Percentiles rank a stretch among this genome's conserved stretches.
Conservation (phyloP, 2,888 invertebrate species). For the Patella depressa region DNA sequence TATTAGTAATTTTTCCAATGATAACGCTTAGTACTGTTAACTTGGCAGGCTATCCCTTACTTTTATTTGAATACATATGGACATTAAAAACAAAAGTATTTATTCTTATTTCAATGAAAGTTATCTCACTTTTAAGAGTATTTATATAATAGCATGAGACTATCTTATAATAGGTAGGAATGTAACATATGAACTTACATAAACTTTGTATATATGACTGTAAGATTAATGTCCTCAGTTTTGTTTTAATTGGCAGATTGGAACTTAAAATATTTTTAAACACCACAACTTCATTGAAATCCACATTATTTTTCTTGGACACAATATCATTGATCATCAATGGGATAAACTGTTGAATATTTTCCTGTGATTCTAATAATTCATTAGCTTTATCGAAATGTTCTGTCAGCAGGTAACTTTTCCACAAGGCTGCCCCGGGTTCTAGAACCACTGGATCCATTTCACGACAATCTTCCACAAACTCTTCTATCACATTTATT, state of each 20-base stretch:
- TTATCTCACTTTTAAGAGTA: too few species aligned
- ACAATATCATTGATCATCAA: conserved; percentile 25
- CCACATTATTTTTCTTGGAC: conserved; percentile 28
- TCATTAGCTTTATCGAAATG: conserved; percentile 39
- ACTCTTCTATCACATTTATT: conserved; percentile 30
- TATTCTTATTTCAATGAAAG: too few species aligned
- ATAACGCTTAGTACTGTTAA: too few species aligned
- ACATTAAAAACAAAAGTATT: too few species aligned
- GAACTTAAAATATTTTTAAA: conserved; percentile 24
- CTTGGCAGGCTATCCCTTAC: too few species aligned
- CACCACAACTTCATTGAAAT: conserved; percentile 20
- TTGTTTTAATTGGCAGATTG: conserved; percentile 18
- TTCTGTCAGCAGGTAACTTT: conserved; percentile 39
- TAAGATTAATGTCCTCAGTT: conserved; percentile 21
- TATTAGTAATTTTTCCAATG: too few species aligned
- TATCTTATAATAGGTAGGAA: too few species aligned
- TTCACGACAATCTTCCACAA: conserved; percentile 32
- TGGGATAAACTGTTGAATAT: conserved; percentile 34
- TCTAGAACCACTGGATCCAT: conserved; percentile 28
- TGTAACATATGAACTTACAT: conserved; percentile 22
- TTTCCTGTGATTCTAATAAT: conserved; percentile 26
- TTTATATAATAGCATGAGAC: too few species aligned
- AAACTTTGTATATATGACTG: conserved; percentile 19
- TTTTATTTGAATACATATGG: too few species aligned
- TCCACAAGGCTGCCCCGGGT: conserved; percentile 40